Conservation (phyloP, 2,113 vertebrate genomes). For the Hipposideros armiger region DNA sequence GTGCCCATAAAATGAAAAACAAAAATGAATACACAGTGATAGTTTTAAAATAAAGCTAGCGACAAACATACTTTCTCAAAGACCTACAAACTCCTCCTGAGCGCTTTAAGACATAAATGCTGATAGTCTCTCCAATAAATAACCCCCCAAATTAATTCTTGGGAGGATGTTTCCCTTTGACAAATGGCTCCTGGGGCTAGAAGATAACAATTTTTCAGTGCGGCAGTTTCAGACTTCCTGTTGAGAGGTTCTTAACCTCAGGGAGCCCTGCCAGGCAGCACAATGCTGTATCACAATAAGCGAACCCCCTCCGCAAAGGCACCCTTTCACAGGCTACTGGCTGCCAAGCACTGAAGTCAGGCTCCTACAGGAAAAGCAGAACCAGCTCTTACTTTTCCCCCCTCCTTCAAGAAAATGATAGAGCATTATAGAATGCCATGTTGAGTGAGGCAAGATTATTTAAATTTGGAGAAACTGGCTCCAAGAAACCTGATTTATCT, state of each 20-base stretch:
- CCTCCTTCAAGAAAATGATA: conserved; percentile 50
- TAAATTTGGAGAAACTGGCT: conserved; percentile 59
- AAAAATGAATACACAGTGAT: neutral
- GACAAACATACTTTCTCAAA: neutral
- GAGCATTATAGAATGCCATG: neutral
- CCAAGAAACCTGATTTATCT: conserved; percentile 16
- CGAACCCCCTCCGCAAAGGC: conserved; percentile 39
- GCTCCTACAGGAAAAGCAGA: neutral
- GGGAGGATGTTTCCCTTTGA: neutral
- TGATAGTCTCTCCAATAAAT: neutral
- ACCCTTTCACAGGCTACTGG: conserved; percentile 27
- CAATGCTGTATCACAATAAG: conserved; percentile 41
- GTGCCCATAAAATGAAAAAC: neutral
- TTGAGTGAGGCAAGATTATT: neutral
- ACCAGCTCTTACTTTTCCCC: neutral
- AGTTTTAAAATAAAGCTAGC: neutral
- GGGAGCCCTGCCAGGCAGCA: neutral
- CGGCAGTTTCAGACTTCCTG: conserved; percentile 1
- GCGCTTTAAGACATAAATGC: neutral
- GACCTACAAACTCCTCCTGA: neutral
- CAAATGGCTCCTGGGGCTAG: neutral
- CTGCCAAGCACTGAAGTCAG: conserved; percentile 40
- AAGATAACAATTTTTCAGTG: neutral
- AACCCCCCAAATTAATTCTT: neutral
- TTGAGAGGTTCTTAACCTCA: conserved; percentile 48